Percentiles rank a stretch among this genome's conserved stretches.
Evolutionary conservation across 2,113 vertebrate species (phyloP).

Genomic region (Irena cyanogastra): DNA sequence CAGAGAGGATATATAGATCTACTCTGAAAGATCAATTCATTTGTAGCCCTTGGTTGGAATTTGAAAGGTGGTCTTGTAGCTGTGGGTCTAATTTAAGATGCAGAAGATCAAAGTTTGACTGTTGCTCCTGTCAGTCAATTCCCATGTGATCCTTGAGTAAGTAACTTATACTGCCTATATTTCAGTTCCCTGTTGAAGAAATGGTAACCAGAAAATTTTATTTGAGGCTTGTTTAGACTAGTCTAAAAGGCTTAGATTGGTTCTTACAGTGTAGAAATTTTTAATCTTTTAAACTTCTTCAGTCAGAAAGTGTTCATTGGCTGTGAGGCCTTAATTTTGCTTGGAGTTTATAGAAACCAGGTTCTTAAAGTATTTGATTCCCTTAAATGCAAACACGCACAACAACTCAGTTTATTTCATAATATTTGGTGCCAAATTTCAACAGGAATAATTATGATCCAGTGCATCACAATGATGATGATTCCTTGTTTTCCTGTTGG

Average conservation of each 20-base stretch:
- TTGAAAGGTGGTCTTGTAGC: background rate
- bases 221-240: background rate
- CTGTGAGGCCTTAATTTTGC: background rate
- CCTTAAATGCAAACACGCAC: background rate
- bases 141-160: background rate
- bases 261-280: background rate
- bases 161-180: background rate
- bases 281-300: background rate
- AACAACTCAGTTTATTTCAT: background rate
- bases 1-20: background rate
- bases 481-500: background rate
- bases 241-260: background rate
- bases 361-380: background rate
- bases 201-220: background rate
- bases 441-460: background rate
- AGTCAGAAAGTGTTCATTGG: background rate
- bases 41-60: background rate
- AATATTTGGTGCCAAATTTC: background rate
- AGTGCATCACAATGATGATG: background rate
- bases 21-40: background rate
- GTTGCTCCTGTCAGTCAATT: background rate
- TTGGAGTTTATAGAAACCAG: background rate
- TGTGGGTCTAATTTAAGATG: background rate
- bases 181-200: background rate
- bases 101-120: background rate